Base-by-base conservation (phyloP, 2,797 vertebrate species). In the Ptychadena robeensis region DNA sequence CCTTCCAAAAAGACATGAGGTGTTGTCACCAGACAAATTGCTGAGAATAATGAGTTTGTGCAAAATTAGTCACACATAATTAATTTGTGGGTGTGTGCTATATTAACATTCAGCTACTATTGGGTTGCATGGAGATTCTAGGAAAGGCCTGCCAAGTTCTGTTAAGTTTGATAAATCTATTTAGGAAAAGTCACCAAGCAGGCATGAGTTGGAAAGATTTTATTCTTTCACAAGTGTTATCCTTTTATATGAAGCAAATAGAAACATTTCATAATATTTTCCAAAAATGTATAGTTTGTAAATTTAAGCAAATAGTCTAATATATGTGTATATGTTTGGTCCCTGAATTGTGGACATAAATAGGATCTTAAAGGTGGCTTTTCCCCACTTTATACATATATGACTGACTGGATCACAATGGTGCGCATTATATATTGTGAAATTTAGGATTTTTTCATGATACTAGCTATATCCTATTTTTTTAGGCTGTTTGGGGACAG, bases 51-150 rank as follows among this genome's bases (percentile, higher is more conserved):
- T 93, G 91, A 94, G 91, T 94, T 93, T 92, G 92, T 94, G 92
- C 87, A 86, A 93, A 94, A 94, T 94, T 94, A 94, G 94, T 93
- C 93, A 93, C 91, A 92, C 91, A 91, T 93, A 94, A 94, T 94
- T 93, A 91, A 93, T 90, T 80, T 77, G 63, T 35, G 64, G 77
- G 82, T 75, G 82, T 85, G 77, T 63, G 38, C 61, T 4, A 67
- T 79, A 68, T 67, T 66, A 68, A 73, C 74, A 44, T 57, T 75
- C 37, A 48, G 27, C 25, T 35, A 7, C 25, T 38, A 44, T 53
- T 44, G 59, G 53, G 22, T 64, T 44, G 25, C n/a, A 72, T 68
- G 38, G 2, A 53, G 32, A 28, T 27, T 63, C 76, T 69, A 32
- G 61, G 30, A 30, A 6, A 57, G 28, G 8, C 14, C 25, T 35